These are phyloP conservation scores for Urocolius indicus DNA, from an alignment of 2,113 vertebrate genomes.

Conservation along the genomic window DNA sequence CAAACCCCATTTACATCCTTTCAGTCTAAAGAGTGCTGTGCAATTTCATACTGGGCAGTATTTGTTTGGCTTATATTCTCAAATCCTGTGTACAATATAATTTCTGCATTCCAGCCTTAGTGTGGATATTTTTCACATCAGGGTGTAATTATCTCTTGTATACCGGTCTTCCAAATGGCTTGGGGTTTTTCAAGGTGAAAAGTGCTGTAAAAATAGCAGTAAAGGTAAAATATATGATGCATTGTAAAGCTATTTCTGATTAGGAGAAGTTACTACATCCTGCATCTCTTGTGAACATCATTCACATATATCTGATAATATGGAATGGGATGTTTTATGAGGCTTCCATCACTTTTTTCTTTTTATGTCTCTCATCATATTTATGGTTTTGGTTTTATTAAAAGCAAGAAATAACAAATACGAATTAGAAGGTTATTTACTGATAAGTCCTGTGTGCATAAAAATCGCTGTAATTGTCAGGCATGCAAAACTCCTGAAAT, in stretches of 20 bases:
- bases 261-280: neutral
- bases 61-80: neutral
- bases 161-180: neutral
- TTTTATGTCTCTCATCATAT: neutral
- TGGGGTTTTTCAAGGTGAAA: neutral
- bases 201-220: neutral
- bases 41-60: neutral
- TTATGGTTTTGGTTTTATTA: slow-evolving; percentile 4
- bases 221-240: neutral
- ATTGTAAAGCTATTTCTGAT: neutral
- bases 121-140: neutral
- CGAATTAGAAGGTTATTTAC: neutral
- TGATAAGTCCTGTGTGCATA: neutral
- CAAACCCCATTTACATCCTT: neutral
- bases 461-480: neutral
- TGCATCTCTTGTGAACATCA: neutral
- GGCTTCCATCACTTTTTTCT: neutral
- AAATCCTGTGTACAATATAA: accelerated
- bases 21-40: neutral
- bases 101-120: neutral
- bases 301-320: neutral
- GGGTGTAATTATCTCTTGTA: neutral
- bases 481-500: neutral
- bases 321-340: neutral
- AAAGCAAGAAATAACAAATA: slow-evolving; percentile 1